Base-by-base conservation (phyloP, 2,113 vertebrate genomes). In the Eulemur rufifrons region DNA sequence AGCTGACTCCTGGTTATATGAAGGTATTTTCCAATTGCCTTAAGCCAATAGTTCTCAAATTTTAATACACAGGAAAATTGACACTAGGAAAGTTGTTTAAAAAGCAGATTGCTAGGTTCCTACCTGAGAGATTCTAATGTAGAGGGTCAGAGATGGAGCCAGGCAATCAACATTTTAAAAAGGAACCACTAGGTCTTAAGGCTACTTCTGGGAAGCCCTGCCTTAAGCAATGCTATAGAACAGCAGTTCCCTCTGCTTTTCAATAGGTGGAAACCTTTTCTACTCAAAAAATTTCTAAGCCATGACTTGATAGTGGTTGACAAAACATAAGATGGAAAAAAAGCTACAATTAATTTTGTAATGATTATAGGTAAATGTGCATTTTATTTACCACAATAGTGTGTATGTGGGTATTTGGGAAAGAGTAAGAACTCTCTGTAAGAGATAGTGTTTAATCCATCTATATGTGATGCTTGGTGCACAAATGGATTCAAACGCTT, bases 251-350 rank as follows among this genome's bases (percentile, higher is more conserved):
- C 32, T 6, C 14, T 39, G 45, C 50, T 86, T 69, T 68, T 42
- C 32, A 69, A 64, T 25, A 34, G n/a, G 13, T 76, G 56, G 78
- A 83, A 76, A 93, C 0, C 21, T 27, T 34, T 78, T 77, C 39
- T 52, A 61, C 71, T 83, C 37, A 91, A 84, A 88, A 94, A n/a
- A 71, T 20, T 64, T 83, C 88, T 95, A 20, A 94, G n/a, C 27
- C 18, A 45, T 66, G 27, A 47, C 42, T 50, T 25, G 29, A 59
- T 39, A 80, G 12, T 25, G 68, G 7, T 18, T 95, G 66, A 73
- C 45, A 85, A 89, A 91, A 95, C 23, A 50, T 14, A 59, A 8
- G 27, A 91, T 59, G 27, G 37, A 14, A 56, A 97, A 90, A 95
- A 37, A 63, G 9, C 37, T 81, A 34, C 8, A 82, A 85, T 83